These are phyloP conservation scores for Neoitamus cyanurus DNA, from an alignment of 2,888 invertebrate species.

Conservation along the genomic window DNA sequence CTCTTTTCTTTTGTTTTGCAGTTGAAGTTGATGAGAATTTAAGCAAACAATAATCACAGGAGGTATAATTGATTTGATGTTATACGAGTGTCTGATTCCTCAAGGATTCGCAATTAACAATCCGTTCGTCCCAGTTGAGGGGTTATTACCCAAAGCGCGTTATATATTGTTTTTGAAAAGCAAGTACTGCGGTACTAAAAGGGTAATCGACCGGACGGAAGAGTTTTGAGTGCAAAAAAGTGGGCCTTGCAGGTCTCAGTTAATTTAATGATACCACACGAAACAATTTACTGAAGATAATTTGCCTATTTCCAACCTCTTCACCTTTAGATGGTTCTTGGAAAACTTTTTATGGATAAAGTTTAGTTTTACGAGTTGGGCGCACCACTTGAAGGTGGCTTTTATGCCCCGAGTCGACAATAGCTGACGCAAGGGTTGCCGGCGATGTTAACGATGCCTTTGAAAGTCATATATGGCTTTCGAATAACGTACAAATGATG, in stretches of 20 bases:
- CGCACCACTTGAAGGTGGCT: background rate
- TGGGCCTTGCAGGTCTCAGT: background rate
- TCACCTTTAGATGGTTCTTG: background rate
- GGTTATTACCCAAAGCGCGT: background rate
- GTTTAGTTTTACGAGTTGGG: conserved; percentile 8
- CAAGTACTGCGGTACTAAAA: background rate
- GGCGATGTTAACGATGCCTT: background rate
- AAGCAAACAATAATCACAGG: background rate
- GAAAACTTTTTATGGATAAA: conserved; percentile 3
- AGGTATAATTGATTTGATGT: background rate
- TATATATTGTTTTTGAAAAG: background rate
- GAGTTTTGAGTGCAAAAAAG: background rate
- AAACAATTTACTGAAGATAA: conserved; percentile 17
- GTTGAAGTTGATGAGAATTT: background rate
- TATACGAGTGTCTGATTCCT: background rate
- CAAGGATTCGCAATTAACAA: background rate
- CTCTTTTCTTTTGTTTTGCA: background rate
- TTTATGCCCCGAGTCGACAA: background rate
- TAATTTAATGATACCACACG: background rate
- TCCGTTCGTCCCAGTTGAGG: background rate
- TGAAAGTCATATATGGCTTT: background rate
- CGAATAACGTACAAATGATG: background rate
- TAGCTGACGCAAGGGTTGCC: conserved; percentile 2
- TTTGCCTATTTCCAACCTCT: background rate
- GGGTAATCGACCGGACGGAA: background rate